Conservation (phyloP, 2,888 invertebrate species). For the Temnothorax ravouxi region DNA sequence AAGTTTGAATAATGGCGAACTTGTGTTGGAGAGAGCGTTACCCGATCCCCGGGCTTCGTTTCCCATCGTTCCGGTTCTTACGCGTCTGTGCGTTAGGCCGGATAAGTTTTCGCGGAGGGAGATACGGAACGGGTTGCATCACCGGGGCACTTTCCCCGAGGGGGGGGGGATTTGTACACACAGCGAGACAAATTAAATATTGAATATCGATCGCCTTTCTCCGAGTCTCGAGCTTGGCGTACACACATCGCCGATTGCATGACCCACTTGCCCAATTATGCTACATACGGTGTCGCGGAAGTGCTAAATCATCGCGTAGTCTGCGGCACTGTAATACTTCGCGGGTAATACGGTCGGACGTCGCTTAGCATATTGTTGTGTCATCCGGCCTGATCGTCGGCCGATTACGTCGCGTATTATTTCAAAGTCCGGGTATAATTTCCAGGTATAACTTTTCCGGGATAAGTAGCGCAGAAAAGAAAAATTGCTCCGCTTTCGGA, state of each 20-base stretch:
- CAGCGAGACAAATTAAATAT: slow-evolving; percentile 78
- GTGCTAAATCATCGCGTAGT: slow-evolving; percentile 64
- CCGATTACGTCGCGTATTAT: slow-evolving; percentile 20
- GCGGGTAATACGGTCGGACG: slow-evolving; percentile 41
- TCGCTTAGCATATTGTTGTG: slow-evolving; percentile 57
- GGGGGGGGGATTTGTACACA: slow-evolving; percentile 52
- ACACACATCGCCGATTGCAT: slow-evolving; percentile 23
- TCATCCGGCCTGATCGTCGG: slow-evolving; percentile 59
- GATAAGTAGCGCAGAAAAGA: slow-evolving; percentile 18
- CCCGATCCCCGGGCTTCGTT: slow-evolving; percentile 20
- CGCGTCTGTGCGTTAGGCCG: slow-evolving; percentile 15
- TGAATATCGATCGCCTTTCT: slow-evolving; percentile 77
- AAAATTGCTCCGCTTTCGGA: background rate
- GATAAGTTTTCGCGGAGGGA: slow-evolving; percentile 35
- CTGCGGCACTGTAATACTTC: slow-evolving; percentile 51
- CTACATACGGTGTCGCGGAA: slow-evolving; percentile 48
- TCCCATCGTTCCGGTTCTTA: slow-evolving; percentile 44
- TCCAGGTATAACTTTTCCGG: background rate
- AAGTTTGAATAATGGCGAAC: slow-evolving; percentile 38
- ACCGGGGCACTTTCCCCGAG: slow-evolving; percentile 7
- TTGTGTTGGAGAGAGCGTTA: background rate
- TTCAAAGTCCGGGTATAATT: slow-evolving; percentile 2
- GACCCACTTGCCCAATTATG: slow-evolving; percentile 74
- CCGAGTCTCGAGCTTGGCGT: slow-evolving; percentile 24
- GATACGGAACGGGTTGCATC: slow-evolving; percentile 24